Conservation (phyloP, 2,888 invertebrate species). For the Syrista parreyssii region DNA sequence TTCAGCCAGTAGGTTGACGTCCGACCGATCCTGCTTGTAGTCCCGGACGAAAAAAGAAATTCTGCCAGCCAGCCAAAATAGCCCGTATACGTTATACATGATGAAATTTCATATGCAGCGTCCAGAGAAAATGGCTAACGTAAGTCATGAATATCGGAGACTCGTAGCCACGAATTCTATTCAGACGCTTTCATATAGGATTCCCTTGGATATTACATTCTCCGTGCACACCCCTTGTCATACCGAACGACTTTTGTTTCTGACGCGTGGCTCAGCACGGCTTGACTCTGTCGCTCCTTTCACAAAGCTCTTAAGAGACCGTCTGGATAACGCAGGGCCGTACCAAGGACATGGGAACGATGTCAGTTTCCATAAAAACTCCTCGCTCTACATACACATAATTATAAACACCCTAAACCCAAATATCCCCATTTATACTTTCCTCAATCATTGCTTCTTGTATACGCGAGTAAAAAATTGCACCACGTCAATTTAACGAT, state of each 20-base stretch:
- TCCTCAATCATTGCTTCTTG: background rate
- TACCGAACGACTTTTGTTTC: constrained; percentile 52
- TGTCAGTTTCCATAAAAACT: background rate
- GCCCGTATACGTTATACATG: background rate
- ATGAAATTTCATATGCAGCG: background rate
- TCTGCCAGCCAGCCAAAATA: background rate
- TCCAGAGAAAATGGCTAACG: background rate
- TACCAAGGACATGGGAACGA: background rate
- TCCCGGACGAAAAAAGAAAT: background rate
- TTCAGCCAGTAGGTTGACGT: background rate
- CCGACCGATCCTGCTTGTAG: background rate
- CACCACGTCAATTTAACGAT: background rate
- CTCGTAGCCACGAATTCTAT: background rate
- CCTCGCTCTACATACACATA: background rate
- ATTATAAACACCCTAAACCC: no score
- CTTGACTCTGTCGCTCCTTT: constrained; percentile 11
- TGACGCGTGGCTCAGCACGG: constrained; percentile 37
- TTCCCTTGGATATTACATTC: constrained; percentile 42
- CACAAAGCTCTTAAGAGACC: background rate
- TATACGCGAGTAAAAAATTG: constrained; percentile 10
- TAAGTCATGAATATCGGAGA: background rate
- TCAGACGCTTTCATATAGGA: background rate
- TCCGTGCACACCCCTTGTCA: constrained; percentile 40
- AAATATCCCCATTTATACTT: no score
- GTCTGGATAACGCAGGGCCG: background rate